Base-by-base conservation (phyloP, 2,797 vertebrate species). In the Varecia variegata region DNA sequence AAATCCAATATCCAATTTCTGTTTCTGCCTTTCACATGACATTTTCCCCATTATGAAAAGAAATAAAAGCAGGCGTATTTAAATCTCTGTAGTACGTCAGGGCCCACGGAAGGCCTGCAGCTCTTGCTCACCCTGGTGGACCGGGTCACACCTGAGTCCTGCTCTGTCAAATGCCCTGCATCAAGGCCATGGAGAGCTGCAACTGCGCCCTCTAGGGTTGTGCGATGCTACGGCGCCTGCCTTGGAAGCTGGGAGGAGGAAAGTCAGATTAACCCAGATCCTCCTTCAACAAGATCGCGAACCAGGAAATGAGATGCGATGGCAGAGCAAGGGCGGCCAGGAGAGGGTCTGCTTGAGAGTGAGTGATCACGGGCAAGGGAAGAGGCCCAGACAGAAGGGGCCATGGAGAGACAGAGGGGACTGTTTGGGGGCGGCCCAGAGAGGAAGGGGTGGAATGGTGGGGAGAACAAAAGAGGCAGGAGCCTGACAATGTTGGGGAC, bases 1-100 rank as follows among this genome's bases (percentile, higher is more conserved):
- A 95, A 92, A 95, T 91, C 20, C 73, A 89, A 20, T 94, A 94
- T 82, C n/a, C 43, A 96, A 86, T 70, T 92, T 80, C 35, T 90
- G 43, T 88, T 92, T 71, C 77, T 87, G 88, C 50, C 47, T 88
- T 86, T 93, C 56, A 54, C 50, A 17, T 30, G 88, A 77, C 15
- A 90, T 85, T 84, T 88, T 96, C 77, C 85, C 91, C 27, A 88
- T 54, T 89, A 27, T 23, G 68, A 94, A 96, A 77, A 74, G 35
- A 91, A 88, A 73, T 0, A 38, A 21, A 84, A 88, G 43, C 52
- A 84, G 67, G 35, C 5, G 74, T 35, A 90, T 83, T 95, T 80
- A 85, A 93, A 76, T 94, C 17, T 83, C 45, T 27, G n/a, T 30
- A 67, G 20, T n/a, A 47, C 23, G 20, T 50, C 10, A 60, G 54